Base-by-base conservation (phyloP, 2,113 vertebrate genomes). In the Eurystomus gularis region DNA sequence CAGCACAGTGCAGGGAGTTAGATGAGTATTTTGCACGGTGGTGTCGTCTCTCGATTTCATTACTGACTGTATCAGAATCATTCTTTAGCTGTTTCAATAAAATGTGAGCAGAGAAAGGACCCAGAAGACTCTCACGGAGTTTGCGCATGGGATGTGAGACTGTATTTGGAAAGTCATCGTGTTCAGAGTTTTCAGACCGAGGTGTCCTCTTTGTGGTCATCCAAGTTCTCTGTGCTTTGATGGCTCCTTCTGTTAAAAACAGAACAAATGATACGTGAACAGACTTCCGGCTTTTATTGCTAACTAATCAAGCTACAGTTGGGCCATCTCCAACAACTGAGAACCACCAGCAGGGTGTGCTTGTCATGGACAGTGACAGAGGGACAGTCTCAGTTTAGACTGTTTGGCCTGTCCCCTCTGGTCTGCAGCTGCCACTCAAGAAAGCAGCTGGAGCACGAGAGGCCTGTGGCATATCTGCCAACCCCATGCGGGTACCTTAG, bases 171-270 rank as follows among this genome's bases (percentile, higher is more conserved):
- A 73, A 60, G 39, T 29, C 10, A 4, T 10, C 39, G n/a, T 33
- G 35, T n/a, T 68, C 64, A 57, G 69, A 80, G 64, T 69, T 64
- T 93, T 97, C 92, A 97, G 48, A 97, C 42, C 0, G 46, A 81
- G 29, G 64, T 69, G 46, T 54, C 39, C 48, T 85, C 66, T 85
- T 54, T 31, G 5, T 51, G 77, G 20, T 66, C 78, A 77, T 76
- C 85, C 85, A 94, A 46, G 55, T 90, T 95, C 40, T 92, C 90
- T 26, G 62, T 87, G 55, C 89, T 96, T 61, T 90, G 80, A 42
- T 97, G 76, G 86, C 65, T 94, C 44, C 68, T 96, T 81, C 96
- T 97, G 92, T 93, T 68, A 68, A 89, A 90, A 88, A 71, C 48
- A 92, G 49, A 89, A 65, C 29, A 91, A 69, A 87, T 7, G 2